Base-by-base conservation (phyloP, 2,888 invertebrate genomes). In the Dichetophora obliterata region DNA sequence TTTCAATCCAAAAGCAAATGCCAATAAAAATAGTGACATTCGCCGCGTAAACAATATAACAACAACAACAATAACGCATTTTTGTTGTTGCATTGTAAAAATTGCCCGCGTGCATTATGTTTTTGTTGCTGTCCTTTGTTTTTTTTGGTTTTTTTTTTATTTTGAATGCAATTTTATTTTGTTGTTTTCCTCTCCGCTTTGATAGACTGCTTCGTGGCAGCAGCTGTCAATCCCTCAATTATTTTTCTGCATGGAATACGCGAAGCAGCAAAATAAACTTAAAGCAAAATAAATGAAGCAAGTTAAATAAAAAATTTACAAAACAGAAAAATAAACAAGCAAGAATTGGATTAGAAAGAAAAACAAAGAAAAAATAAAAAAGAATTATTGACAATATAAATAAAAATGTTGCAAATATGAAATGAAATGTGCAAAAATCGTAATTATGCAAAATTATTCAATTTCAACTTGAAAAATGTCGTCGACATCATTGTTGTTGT, bases 381-480 rank as follows among this genome's bases (percentile, higher is more conserved):
- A 57, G 78, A 78, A 77, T 76, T 69, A 80, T 79, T 75, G 57
- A 59, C 37, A 57, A 48, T 22, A 34, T 50, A 52, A 52, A 22
- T 37, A 52, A 63, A 73, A 65, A 59, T 65, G 50, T 74, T 73
- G 19, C 70, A 59, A 59, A 54, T 69, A 66, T 86, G 84, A 87
- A 86, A 82, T 83, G 85, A 85, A 86, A 85, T 86, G 86, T 87
- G 84, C 84, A 87, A 85, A 86, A 80, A 83, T 84, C 85, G 86
- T 87, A 87, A 87, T 87, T 87, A 87, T 87, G 86, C 85, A 84
- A 86, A 87, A 87, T 86, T 86, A 87, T 85, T 87, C 84, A 87
- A 87, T 87, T 87, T 86, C 86, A 87, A 87, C 85, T 87, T 87
- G 87, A 87, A 87, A 87, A 87, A 87, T 87, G 86, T 87, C 88